Base-by-base conservation (phyloP, 2,888 invertebrate species). In the Drosophila putrida region DNA sequence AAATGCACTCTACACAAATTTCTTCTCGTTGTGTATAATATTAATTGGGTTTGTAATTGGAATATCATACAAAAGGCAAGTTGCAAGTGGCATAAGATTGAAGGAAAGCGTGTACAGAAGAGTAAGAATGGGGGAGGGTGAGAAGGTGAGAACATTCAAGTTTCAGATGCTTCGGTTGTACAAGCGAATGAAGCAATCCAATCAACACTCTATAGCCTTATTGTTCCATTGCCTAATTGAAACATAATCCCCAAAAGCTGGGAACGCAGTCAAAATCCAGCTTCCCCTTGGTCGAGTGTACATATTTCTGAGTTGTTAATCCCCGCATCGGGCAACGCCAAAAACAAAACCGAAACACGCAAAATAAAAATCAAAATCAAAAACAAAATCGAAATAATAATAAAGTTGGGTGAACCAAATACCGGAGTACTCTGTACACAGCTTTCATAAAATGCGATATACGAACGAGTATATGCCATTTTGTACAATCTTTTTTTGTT, bases 271-370 rank as follows among this genome's bases (percentile, higher is more conserved):
- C 72, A 66, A 78, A 59, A 68, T 72, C 46, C 47, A 61, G 44
- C 39, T 61, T 67, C 36, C 46, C 64, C 43, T 53, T 53, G 68
- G 70, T 55, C 71, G 65, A 62, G 62, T 60, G 76, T 69, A n/a
- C n/a, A n/a, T n/a, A 67, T 69, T 80, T 78, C 74, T 59, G 66
- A 86, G 78, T 71, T 76, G 59, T 71, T 83, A 83, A 83, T 79
- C 79, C 86, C 79, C 86, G 64, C 73, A 55, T 27, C 64, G 59
- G 57, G 41, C 60, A 71, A 58, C 75, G 68, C 41, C 43, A 41
- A 59, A 46, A 53, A 57, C 27, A 41, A 53, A 54, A 27, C 20
- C 20, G 25, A 43, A 53, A 54, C 8, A 31, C 31, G 31, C 31
- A 6, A 31, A 31, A 31, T 31, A 31, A 31, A 31, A 31, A 6